Base-by-base conservation (phyloP, 92 coral and sea anemone species). In the Bergia puertoricense region DNA sequence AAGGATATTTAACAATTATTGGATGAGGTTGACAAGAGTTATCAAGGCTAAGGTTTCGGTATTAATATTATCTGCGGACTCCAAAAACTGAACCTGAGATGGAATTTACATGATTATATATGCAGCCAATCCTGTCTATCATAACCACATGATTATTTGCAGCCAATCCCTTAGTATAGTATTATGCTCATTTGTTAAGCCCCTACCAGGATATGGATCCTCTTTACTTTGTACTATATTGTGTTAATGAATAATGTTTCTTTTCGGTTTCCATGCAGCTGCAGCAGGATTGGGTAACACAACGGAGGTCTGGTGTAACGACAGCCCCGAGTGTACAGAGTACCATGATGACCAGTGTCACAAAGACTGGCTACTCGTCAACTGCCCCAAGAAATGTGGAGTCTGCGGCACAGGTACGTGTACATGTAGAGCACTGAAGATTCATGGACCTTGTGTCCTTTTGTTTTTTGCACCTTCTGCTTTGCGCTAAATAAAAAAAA, bases 381-480 rank as follows among this genome's bases (percentile, higher is more conserved):
- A 95, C 91, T 95, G 98, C 77, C 98, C 98, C 59, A 92, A 89
- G 92, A 93, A 91, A 82, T 95, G 98, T 90, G 91, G 88, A 37
- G 81, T 92, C 56, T 92, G 94, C 45, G 92, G 92, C 36, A 86
- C 88, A 57, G 92, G 93, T 91, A 14, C n/a, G 89, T 79, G 73
- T 16, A 22, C 78, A 62, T 54, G 23, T 62, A 15, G n/a, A 62
- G 69, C 8, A 62, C 30, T 22, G 8, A 46, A 46, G 51, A 46
- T 46, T 0, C 9, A 7, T 46, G 51, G 4, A 46, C 51, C 51
- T 46, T 46, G 6, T 7, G 6, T 46, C 8, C 6, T 46, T 46
- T 46, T 46, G 51, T 46, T 46, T 8, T 46, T 0, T 10, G 8
- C 51, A 46, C 51, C 51, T 46, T 46, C 0, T 46, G 51, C 9